A percentile compares a stretch with the other conserved stretches of the same genome.
Conservation (phyloP, 1,140 invertebrate species). For the Eurytemora carolleeae region DNA sequence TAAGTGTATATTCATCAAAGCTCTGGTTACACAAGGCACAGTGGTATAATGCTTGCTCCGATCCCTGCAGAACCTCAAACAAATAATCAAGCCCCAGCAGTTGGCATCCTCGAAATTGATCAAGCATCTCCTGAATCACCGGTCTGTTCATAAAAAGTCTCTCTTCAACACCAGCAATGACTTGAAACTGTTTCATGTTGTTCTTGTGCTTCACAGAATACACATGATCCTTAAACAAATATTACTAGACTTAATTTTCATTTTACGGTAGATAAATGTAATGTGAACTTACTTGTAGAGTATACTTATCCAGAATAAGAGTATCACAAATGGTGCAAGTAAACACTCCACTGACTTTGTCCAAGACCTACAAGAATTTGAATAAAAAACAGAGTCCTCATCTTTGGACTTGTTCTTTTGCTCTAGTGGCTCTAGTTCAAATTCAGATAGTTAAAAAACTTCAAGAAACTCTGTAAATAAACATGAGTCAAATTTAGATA, state of each 20-base stretch:
- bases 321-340: neutral
- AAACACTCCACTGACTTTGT: neutral
- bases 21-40: neutral
- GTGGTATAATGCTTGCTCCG: neutral
- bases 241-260: neutral
- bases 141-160: neutral
- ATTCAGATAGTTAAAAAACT: too few species aligned
- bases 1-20: neutral
- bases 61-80: neutral
- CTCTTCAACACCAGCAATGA: neutral
- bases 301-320: neutral
- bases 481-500: too few species aligned
- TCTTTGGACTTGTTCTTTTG: too few species aligned
- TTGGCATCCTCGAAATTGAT: neutral
- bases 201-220: neutral
- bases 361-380: too few species aligned
- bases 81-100: neutral
- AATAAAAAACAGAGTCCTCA: too few species aligned
- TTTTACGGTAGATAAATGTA: too few species aligned
- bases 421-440: too few species aligned
- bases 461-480: too few species aligned
- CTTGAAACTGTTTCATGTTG: neutral
- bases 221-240: neutral
- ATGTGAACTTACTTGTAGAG: too few species aligned
- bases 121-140: neutral